Evolutionary conservation across 2,888 invertebrate species (phyloP).

Genomic region (Myathropa florea): DNA sequence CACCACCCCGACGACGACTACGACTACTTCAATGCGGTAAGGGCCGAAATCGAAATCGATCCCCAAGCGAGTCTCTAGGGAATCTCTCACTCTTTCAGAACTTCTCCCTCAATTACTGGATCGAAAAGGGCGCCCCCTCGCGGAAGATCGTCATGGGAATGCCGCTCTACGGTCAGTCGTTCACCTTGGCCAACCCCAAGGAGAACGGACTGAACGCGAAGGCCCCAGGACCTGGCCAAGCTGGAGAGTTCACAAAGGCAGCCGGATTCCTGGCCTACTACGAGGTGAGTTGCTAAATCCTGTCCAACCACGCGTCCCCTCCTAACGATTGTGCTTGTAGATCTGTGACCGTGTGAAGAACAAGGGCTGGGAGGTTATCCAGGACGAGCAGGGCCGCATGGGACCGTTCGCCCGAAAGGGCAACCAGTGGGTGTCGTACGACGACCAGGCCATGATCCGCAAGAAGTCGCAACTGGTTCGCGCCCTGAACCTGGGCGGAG

Average conservation of each 20-base stretch:
- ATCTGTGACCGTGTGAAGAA: constrained; percentile 91
- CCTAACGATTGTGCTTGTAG: constrained; percentile 77
- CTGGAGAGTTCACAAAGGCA: constrained; percentile 92
- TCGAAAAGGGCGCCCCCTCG: constrained; percentile 90
- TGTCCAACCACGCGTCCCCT: no score
- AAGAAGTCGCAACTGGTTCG: constrained; percentile 90
- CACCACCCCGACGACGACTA: constrained; percentile 91
- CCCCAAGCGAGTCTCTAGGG: neutral
- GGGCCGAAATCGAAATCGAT: constrained; percentile 72
- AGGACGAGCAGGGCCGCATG: constrained; percentile 89
- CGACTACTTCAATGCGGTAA: constrained; percentile 91
- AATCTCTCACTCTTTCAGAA: constrained; percentile 82
- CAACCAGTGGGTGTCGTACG: constrained; percentile 95
- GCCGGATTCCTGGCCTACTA: constrained; percentile 94
- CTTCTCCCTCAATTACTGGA: constrained; percentile 94
- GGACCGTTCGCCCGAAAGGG: constrained; percentile 94
- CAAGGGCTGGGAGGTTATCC: constrained; percentile 90
- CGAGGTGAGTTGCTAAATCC: constrained; percentile 83
- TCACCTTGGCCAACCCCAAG: constrained; percentile 84
- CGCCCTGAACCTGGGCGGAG: constrained; percentile 89
- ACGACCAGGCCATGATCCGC: constrained; percentile 90
- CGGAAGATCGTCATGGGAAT: constrained; percentile 93
- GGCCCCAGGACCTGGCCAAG: constrained; percentile 89
- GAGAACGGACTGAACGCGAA: constrained; percentile 87
- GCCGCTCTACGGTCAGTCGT: constrained; percentile 94